Conservation (phyloP, 1,140 invertebrate genomes). For the Sipha flava region DNA sequence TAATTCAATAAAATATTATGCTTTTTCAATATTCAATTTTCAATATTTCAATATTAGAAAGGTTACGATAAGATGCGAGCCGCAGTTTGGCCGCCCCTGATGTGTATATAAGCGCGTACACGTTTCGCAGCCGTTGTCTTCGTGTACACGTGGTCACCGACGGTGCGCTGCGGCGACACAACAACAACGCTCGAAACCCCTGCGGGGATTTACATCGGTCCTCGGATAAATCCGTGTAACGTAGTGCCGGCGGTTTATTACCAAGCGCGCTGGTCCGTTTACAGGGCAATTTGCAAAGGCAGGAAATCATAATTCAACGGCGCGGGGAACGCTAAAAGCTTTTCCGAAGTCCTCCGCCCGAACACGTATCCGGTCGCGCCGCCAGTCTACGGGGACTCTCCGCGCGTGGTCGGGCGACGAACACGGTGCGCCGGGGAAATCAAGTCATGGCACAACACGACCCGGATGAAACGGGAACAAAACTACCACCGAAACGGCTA, state of each 20-base stretch:
- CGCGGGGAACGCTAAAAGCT: slow-evolving; percentile 14
- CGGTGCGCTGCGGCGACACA: not conserved
- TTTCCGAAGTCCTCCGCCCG: slow-evolving; percentile 12
- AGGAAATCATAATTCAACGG: slow-evolving; percentile 31
- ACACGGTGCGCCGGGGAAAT: not conserved
- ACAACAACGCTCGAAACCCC: not conserved
- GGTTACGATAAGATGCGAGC: not conserved
- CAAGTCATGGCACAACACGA: not conserved
- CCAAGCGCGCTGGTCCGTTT: slow-evolving; percentile 9
- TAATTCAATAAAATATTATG: too few relatives aligned
- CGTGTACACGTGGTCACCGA: not conserved
- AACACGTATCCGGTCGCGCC: not conserved
- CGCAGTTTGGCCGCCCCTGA: too few relatives aligned
- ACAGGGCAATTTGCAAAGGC: slow-evolving; percentile 21
- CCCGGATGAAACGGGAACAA: too few relatives aligned
- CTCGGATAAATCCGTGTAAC: too few relatives aligned
- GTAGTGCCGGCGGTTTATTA: not conserved
- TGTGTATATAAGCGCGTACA: not conserved
- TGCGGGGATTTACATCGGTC: not conserved
- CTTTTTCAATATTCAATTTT: too few relatives aligned
- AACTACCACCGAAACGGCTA: too few relatives aligned
- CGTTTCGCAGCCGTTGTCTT: too few relatives aligned
- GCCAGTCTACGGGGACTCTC: not conserved
- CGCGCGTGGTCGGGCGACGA: not conserved
- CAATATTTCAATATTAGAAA: too few relatives aligned